A percentile compares a stretch with the other conserved stretches of the same genome.
phyloP scores from a whole-genome alignment of 1,140 invertebrate species.

The Apis dorsata region DNA sequence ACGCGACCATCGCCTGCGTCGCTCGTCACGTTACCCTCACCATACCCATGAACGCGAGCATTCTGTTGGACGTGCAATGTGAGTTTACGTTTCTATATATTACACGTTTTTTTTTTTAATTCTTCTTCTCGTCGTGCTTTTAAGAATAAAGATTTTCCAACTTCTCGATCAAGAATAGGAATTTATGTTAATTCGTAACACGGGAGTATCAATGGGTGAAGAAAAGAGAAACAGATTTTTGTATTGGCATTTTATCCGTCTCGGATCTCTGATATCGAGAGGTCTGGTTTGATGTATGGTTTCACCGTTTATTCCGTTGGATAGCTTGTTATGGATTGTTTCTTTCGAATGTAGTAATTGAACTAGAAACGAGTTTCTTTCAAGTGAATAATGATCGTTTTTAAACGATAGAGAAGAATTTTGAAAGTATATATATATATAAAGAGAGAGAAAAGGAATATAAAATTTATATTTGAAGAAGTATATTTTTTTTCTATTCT shows the following conservation, averaged over 20 bases:
- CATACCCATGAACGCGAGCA: conserved; percentile 85
- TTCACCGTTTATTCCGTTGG: background rate
- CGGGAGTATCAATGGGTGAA: no score
- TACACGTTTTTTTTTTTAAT: background rate
- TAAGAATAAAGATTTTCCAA: background rate
- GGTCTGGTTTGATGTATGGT: background rate
- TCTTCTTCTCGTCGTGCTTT: no score
- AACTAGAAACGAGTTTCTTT: no score
- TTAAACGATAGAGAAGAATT: no score
- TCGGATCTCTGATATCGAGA: background rate
- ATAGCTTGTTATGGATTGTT: background rate
- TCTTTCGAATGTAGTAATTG: no score
- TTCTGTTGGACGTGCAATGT: conserved; percentile 90
- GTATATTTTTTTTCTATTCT: no score
- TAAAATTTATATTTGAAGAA: no score
- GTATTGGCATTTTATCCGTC: background rate
- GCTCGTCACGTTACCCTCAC: conserved; percentile 86
- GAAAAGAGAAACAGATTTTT: background rate
- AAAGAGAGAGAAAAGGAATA: no score
- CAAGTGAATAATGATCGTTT: no score
- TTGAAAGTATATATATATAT: no score
- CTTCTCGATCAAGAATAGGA: no score
- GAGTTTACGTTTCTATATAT: conserved; percentile 77
- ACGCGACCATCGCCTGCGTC: conserved; percentile 87
- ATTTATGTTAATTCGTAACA: no score